These are phyloP conservation scores for Megastigmus dorsalis DNA, from an alignment of 2,888 invertebrate genomes.

Conservation along the genomic window DNA sequence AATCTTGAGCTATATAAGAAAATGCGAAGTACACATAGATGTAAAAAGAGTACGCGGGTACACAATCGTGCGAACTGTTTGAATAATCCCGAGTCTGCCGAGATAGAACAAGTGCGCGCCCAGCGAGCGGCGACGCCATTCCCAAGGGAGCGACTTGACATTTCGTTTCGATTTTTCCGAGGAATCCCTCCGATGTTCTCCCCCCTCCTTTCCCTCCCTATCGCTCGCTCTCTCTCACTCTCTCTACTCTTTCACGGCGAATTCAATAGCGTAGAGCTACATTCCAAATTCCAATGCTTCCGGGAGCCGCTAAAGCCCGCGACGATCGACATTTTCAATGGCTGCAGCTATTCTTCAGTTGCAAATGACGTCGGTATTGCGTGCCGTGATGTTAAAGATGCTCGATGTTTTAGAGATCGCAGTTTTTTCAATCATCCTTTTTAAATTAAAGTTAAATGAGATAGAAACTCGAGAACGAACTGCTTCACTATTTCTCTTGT, in stretches of 20 bases:
- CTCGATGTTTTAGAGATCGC: no score
- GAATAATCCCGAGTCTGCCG: constrained; percentile 21
- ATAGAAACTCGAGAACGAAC: no score
- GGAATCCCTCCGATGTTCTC: neutral
- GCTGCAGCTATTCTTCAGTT: neutral
- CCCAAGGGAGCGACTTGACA: constrained; percentile 10
- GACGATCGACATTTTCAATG: constrained; percentile 32
- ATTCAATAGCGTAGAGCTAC: neutral
- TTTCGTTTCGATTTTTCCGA: constrained; percentile 39
- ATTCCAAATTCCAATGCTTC: neutral
- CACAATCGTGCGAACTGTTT: neutral
- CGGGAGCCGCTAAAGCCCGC: neutral
- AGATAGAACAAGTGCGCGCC: no score
- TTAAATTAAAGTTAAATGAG: no score
- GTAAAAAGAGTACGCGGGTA: neutral
- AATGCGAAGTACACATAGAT: neutral
- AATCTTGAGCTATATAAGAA: neutral
- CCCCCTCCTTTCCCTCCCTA: no score
- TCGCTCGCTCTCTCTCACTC: no score
- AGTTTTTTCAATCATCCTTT: no score
- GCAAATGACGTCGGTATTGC: neutral
- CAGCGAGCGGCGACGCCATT: neutral
- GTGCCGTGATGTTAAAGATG: no score
- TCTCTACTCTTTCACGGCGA: no score
- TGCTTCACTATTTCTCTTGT: no score